phyloP scores from a whole-genome alignment of 53 echinoderm and acorn worm genomes.

The Paracentrotus lividus region DNA sequence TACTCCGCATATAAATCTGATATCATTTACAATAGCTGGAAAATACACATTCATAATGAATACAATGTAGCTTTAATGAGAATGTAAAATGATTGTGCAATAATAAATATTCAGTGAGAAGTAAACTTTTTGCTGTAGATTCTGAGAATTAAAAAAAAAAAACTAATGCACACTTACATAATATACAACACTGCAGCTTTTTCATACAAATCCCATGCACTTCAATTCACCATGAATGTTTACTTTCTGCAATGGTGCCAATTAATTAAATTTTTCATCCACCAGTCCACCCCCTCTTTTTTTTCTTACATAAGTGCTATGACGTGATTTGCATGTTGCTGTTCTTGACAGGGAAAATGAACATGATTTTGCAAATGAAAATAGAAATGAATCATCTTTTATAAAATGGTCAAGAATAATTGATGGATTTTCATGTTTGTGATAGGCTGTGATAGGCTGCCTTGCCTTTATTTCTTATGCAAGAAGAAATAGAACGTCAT shows the following conservation, averaged over 20 bases:
- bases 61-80: neutral
- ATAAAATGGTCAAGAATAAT: neutral
- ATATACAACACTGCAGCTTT: neutral
- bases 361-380: conserved; percentile 12
- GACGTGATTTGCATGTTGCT: neutral
- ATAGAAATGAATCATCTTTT: neutral
- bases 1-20: neutral
- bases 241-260: neutral
- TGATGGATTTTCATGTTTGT: neutral
- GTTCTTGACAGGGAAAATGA: neutral
- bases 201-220: neutral
- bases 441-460: too few species aligned
- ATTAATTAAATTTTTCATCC: neutral
- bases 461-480: too few species aligned
- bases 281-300: neutral
- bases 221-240: neutral
- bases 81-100: neutral
- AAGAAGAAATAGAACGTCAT: conserved; percentile 11
- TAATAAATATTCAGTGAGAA: neutral
- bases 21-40: neutral
- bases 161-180: neutral
- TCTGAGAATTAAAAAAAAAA: neutral
- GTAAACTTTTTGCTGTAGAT: neutral
- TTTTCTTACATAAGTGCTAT: neutral
- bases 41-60: neutral